Evolutionary conservation across 2,797 vertebrate species (phyloP).

Genomic region (Pseudomugil gertrudae): DNA sequence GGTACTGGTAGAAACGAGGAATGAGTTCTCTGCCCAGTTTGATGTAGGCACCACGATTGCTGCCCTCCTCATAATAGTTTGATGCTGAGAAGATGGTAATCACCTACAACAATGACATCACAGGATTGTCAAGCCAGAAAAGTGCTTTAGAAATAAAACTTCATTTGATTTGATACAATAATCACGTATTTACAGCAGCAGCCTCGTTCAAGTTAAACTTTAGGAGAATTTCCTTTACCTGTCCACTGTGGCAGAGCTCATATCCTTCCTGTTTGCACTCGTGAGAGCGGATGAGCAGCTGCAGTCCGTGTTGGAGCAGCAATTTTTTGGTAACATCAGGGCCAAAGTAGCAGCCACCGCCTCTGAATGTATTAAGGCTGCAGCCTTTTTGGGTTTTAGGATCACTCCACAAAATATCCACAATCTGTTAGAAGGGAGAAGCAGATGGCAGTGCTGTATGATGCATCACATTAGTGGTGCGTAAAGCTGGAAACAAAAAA

Average conservation of each 20-base stretch:
- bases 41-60: constrained; percentile 95
- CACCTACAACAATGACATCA: constrained; percentile 77
- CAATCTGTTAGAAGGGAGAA: constrained; percentile 75
- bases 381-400: constrained; percentile 90
- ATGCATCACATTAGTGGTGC: neutral
- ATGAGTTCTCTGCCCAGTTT: constrained; percentile 85
- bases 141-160: too few species aligned
- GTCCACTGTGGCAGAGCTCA: constrained; percentile 90
- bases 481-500: neutral
- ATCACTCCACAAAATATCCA: constrained; percentile 96
- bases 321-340: constrained; percentile 88
- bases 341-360: constrained; percentile 96
- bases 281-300: constrained; percentile 93
- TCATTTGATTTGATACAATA: neutral
- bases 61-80: constrained; percentile 98
- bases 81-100: constrained; percentile 98
- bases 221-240: constrained; percentile 36
- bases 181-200: neutral
- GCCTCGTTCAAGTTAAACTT: neutral
- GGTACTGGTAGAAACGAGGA: constrained; percentile 93
- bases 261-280: constrained; percentile 97
- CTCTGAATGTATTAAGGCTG: constrained; percentile 88
- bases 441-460: neutral
- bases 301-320: constrained; percentile 86
- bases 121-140: too few species aligned